Percentiles rank a stretch among this genome's conserved stretches.
phyloP scores from a whole-genome alignment of 1,140 invertebrate genomes.

The Pachyrhynchus sulphureomaculatus region DNA sequence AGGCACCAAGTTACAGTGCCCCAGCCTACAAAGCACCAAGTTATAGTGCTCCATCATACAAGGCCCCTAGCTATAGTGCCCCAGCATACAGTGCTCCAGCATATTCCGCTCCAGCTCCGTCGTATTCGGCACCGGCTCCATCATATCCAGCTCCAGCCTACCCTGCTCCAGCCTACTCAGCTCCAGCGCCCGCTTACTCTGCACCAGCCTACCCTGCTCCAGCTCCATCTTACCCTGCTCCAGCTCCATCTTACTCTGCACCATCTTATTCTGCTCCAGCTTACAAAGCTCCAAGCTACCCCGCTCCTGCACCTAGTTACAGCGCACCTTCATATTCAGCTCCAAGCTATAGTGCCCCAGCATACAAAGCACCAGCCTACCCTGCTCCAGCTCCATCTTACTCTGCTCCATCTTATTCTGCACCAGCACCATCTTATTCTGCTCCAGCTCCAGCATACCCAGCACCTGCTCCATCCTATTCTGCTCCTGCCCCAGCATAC shows the following conservation, averaged over 20 bases:
- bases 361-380: background rate
- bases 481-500: conserved; percentile 5
- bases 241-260: too few relatives aligned
- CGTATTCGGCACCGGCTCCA: conserved; percentile 18
- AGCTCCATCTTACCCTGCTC: background rate
- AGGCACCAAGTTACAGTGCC: conserved; percentile 4
- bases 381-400: conserved; percentile 2
- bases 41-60: conserved; percentile 3
- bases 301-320: conserved; percentile 7
- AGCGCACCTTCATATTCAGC: too few relatives aligned
- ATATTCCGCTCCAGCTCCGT: conserved; percentile 28
- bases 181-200: conserved; percentile 19
- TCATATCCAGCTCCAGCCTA: conserved; percentile 7
- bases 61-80: conserved; percentile 17
- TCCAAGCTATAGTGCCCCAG: too few relatives aligned
- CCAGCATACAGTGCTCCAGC: conserved; percentile 26
- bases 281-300: background rate
- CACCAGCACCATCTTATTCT: conserved; percentile 15
- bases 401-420: conserved; percentile 11
- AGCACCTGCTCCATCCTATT: conserved; percentile 19
- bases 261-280: too few relatives aligned
- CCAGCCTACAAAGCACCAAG: conserved; percentile 25
- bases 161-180: conserved; percentile 20
- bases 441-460: conserved; percentile 9
- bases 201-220: conserved; percentile 13